Evolutionary conservation across 2,888 invertebrate genomes (phyloP).

Genomic region (Cryptocephalus moraei): DNA sequence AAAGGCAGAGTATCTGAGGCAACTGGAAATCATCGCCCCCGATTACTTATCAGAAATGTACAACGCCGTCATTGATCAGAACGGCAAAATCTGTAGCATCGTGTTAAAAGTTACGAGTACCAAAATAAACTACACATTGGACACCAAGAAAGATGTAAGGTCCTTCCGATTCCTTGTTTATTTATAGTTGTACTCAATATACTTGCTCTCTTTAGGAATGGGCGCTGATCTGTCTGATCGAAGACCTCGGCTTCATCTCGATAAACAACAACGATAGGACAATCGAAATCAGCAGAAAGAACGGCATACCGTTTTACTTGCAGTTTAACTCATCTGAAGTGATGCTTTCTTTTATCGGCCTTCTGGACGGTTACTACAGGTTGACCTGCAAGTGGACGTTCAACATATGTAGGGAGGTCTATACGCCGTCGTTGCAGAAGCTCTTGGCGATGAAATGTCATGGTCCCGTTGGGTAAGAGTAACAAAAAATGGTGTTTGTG

Average conservation of each 20-base stretch:
- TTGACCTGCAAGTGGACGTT: slow-evolving; percentile 83
- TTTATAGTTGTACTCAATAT: background rate
- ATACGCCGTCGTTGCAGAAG: slow-evolving; percentile 67
- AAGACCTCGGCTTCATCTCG: slow-evolving; percentile 75
- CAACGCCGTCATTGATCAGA: slow-evolving; percentile 54
- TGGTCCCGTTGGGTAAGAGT: slow-evolving; percentile 73
- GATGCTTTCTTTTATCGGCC: slow-evolving; percentile 69
- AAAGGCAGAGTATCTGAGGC: slow-evolving; percentile 71
- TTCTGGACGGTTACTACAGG: slow-evolving; percentile 80
- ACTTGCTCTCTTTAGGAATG: slow-evolving; percentile 43
- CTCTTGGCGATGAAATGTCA: slow-evolving; percentile 70
- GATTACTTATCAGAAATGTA: slow-evolving; percentile 73
- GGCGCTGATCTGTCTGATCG: slow-evolving; percentile 66
- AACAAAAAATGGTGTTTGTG: too few relatives aligned
- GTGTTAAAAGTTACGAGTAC: slow-evolving; percentile 46
- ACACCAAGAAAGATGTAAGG: slow-evolving; percentile 51
- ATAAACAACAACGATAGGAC: slow-evolving; percentile 58
- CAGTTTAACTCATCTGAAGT: slow-evolving; percentile 56
- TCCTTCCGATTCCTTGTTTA: background rate
- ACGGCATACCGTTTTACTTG: slow-evolving; percentile 67
- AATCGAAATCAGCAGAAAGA: slow-evolving; percentile 65
- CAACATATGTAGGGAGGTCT: slow-evolving; percentile 73
- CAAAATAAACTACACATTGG: slow-evolving; percentile 57
- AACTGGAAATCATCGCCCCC: slow-evolving; percentile 69
- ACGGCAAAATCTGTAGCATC: slow-evolving; percentile 59